These are phyloP conservation scores for Crossoptilon crossoptilon DNA, from an alignment of 2,797 vertebrate genomes.

Conservation along the genomic window DNA sequence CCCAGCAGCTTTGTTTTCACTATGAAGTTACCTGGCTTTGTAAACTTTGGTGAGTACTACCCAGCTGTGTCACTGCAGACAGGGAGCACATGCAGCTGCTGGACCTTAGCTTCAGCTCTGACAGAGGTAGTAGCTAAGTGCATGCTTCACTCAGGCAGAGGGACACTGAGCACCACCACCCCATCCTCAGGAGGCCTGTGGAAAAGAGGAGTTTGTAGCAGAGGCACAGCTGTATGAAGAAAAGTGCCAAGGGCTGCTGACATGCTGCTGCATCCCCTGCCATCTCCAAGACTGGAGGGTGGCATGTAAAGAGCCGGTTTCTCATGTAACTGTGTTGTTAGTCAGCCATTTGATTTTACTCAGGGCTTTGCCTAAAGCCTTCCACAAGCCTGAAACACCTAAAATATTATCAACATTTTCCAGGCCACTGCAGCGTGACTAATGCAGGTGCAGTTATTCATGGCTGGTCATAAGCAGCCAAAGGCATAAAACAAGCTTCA, in stretches of 20 bases:
- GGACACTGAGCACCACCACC: fast-evolving
- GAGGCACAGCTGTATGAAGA: fast-evolving
- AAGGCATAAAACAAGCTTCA: background rate
- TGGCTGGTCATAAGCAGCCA: background rate
- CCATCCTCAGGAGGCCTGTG: fast-evolving
- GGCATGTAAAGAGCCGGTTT: background rate
- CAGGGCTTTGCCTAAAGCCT: background rate
- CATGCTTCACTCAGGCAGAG: fast-evolving
- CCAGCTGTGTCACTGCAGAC: background rate
- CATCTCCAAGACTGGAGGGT: background rate
- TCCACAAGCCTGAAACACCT: background rate
- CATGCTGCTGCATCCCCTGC: fast-evolving
- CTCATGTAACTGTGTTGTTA: background rate
- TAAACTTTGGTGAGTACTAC: background rate
- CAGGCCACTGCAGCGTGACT: fast-evolving
- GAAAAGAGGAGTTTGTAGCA: background rate
- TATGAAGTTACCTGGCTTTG: background rate
- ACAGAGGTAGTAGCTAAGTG: fast-evolving
- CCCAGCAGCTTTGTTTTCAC: background rate
- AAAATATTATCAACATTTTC: background rate
- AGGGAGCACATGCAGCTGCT: background rate
- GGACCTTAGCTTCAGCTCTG: background rate
- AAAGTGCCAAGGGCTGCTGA: fast-evolving
- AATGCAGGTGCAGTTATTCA: background rate
- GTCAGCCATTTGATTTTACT: background rate